Conservation (phyloP, 2,113 vertebrate species). For the Sebastes fasciatus region DNA sequence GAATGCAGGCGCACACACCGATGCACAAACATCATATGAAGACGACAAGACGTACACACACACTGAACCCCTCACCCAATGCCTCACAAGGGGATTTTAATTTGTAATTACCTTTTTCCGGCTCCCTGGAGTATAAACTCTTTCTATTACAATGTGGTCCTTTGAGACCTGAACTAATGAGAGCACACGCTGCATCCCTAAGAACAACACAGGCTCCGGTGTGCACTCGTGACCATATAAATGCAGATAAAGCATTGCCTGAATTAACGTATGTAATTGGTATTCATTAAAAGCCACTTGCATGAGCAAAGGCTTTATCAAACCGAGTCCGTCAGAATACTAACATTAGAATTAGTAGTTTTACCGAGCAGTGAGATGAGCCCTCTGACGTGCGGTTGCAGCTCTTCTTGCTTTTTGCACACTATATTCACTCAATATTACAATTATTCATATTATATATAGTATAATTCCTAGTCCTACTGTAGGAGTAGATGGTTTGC, state of each 20-base stretch:
- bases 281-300: conserved; percentile 54
- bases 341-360: background rate
- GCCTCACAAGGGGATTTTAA: conserved; percentile 38
- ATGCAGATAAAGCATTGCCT: conserved; percentile 51
- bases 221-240: conserved; percentile 3
- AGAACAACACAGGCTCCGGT: background rate
- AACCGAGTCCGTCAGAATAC: background rate
- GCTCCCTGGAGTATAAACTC: conserved; percentile 44
- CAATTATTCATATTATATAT: background rate
- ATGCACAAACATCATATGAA: background rate
- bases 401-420: background rate
- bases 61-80: background rate
- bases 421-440: background rate
- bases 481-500: too few relatives aligned
- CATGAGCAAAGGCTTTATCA: conserved; percentile 27
- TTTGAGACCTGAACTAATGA: conserved; percentile 46
- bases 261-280: conserved; percentile 55
- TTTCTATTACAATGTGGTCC: conserved; percentile 36
- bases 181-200: background rate
- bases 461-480: too few relatives aligned
- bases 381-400: background rate
- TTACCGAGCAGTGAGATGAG: background rate
- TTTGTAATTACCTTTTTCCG: conserved; percentile 56
- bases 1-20: background rate
- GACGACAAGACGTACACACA: background rate